These are phyloP conservation scores for Trachelus iudaicus DNA, from an alignment of 2,888 invertebrate genomes.

Conservation along the genomic window DNA sequence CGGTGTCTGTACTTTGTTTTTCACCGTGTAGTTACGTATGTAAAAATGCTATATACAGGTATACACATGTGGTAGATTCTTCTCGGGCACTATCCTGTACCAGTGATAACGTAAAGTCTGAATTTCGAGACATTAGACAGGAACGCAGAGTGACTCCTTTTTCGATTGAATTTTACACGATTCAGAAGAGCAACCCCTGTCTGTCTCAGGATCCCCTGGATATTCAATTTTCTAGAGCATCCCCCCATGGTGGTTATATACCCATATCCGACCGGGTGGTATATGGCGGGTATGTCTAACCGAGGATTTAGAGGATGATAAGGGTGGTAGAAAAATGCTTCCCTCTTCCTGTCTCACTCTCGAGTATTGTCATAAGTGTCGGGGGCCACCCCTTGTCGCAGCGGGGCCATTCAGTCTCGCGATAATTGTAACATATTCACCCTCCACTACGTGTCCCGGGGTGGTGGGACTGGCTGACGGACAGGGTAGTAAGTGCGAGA, in stretches of 20 bases:
- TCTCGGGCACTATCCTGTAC: not conserved
- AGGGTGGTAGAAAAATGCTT: not conserved
- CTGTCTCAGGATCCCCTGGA: not conserved
- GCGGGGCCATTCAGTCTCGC: slow-evolving; percentile 53
- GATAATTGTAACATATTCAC: slow-evolving; percentile 64
- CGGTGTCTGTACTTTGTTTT: not conserved
- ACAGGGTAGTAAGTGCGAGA: not conserved
- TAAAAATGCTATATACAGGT: not conserved
- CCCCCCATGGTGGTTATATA: not conserved
- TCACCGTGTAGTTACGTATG: not conserved
- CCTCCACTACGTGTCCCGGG: slow-evolving; percentile 30
- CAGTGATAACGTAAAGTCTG: not conserved
- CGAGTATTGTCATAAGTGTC: not conserved
- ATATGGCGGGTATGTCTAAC: not conserved
- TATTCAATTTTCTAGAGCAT: not conserved
- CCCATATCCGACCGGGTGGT: not conserved
- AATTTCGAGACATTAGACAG: not conserved
- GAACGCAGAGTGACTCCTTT: not conserved
- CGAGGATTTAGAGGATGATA: not conserved
- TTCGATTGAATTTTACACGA: not conserved
- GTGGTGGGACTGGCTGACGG: not conserved
- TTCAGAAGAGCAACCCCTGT: not conserved
- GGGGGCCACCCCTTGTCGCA: slow-evolving; percentile 5
- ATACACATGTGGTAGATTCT: not conserved
- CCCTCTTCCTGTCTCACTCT: not conserved